Base-by-base conservation (phyloP, 1,140 invertebrate genomes). In the Drosophila miranda region DNA sequence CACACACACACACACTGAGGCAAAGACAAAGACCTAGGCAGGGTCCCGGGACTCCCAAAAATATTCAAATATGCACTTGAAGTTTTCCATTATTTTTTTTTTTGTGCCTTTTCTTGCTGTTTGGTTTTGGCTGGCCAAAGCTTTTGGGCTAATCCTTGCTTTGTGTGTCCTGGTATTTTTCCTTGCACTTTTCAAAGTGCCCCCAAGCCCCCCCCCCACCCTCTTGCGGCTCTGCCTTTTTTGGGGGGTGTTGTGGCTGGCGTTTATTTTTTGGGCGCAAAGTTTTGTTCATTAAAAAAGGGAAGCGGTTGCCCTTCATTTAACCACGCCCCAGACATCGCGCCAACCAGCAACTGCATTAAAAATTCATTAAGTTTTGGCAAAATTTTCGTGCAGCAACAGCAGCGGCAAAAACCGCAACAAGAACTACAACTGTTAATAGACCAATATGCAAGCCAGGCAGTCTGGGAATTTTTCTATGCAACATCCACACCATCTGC, bases 311-410 rank as follows among this genome's bases (percentile, higher is more conserved):
- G 77, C 82, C 81, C 82, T 78, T 86, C 76, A 87, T 87, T 82
- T 82, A 82, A 75, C 82, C 82, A 86, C 82, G 82, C 82, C 82
- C 77, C 74, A 81, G 74, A 88, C 83, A 83, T 82, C 78, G 82
- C 83, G 63, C 51, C 45, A 50, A 19, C 19, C 66, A 69, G 75
- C 79, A 83, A 90, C 84, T 86, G 86, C 89, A 90, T 90, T 90
- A 90, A 90, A 90, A 90, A 90, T 90, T 90, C 89, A 90, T 90
- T 90, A 90, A 90, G 89, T 90, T 90, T 78, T 76, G 55, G 16
- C 16, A 16, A 78, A 87, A 90, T 83, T 90, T 90, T 86, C 64
- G 83, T 82, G 84, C 54, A 76, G 73, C 69, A 74, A 75, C 81
- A 77, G 30, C 30, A 34, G 3, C 28, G 6, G 7, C 8, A 72